Conservation (phyloP, 2,797 vertebrate species). For the Parauchenoglanis punctatus region DNA sequence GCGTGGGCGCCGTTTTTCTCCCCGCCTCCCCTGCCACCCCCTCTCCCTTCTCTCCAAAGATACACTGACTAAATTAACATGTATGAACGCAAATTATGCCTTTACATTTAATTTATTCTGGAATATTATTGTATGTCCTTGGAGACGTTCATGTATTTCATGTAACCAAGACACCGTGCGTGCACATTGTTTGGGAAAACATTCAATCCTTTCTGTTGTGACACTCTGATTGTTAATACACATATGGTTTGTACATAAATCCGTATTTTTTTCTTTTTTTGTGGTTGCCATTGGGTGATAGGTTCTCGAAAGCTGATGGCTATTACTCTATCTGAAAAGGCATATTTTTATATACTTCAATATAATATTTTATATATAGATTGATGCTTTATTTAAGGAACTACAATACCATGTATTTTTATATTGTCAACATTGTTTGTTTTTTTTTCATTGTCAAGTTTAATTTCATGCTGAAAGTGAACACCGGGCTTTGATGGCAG, state of each 20-base stretch:
- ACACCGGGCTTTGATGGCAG: constrained; percentile 66
- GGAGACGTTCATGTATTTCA: constrained; percentile 69
- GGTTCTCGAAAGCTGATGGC: constrained; percentile 74
- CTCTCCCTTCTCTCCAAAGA: constrained; percentile 76
- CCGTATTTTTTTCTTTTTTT: constrained; percentile 55
- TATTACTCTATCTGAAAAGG: constrained; percentile 80
- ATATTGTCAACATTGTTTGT: constrained; percentile 76
- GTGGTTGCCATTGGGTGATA: constrained; percentile 75
- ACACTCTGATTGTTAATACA: constrained; percentile 64
- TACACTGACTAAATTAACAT: constrained; percentile 74
- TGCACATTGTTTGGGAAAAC: constrained; percentile 65
- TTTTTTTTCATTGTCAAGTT: constrained; percentile 78
- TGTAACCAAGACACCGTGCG: constrained; percentile 65
- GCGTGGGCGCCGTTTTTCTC: constrained; percentile 66
- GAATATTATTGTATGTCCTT: constrained; percentile 66
- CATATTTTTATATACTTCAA: constrained; percentile 86
- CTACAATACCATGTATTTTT: constrained; percentile 85
- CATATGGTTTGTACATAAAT: constrained; percentile 75
- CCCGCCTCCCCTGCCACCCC: constrained; percentile 66
- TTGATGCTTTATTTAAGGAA: constrained; percentile 83
- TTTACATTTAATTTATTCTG: constrained; percentile 77
- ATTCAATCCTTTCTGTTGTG: constrained; percentile 64
- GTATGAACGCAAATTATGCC: constrained; percentile 64
- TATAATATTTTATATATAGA: constrained; percentile 85
- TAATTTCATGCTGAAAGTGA: constrained; percentile 70